A percentile compares a stretch with the other conserved stretches of the same genome.
These are phyloP conservation scores for Prionace glauca DNA, from an alignment of 2,797 vertebrate species.

Conservation along the genomic window DNA sequence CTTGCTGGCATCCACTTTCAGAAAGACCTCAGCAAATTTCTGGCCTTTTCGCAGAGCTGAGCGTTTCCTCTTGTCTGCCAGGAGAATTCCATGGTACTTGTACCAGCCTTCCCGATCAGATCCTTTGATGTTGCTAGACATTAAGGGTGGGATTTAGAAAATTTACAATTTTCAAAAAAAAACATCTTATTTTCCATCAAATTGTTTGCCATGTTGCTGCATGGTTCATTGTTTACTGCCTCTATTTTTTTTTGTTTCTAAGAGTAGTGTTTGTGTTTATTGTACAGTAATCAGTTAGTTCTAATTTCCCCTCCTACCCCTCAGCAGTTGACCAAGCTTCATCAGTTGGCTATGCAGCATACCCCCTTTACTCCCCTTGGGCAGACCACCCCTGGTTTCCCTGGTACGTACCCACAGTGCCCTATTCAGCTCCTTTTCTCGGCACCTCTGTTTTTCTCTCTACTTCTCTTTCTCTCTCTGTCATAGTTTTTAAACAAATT, in stretches of 20 bases:
- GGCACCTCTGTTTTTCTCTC: constrained; percentile 74
- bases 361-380: constrained; percentile 97
- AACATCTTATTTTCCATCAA: constrained; percentile 35
- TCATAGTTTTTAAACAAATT: constrained; percentile 45
- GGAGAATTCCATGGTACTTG: background rate
- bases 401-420: constrained; percentile 90
- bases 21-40: background rate
- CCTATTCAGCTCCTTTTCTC: constrained; percentile 84
- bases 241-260: constrained; percentile 53
- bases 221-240: constrained; percentile 61
- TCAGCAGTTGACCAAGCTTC: constrained; percentile 99
- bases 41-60: constrained; percentile 6
- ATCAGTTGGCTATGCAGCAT: constrained; percentile 99
- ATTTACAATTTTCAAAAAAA: background rate
- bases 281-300: constrained; percentile 97
- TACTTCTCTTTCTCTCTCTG: constrained; percentile 53
- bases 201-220: constrained; percentile 66
- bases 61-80: background rate
- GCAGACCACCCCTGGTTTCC: constrained; percentile 99
- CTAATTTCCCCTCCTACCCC: constrained; percentile 96
- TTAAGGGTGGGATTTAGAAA: background rate
- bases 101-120: background rate
- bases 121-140: constrained; percentile 1
- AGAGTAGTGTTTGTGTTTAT: constrained; percentile 71
- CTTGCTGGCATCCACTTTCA: constrained; percentile 9